These are phyloP conservation scores for Danio albolineatus DNA, from an alignment of 2,797 vertebrate species.

Conservation along the genomic window DNA sequence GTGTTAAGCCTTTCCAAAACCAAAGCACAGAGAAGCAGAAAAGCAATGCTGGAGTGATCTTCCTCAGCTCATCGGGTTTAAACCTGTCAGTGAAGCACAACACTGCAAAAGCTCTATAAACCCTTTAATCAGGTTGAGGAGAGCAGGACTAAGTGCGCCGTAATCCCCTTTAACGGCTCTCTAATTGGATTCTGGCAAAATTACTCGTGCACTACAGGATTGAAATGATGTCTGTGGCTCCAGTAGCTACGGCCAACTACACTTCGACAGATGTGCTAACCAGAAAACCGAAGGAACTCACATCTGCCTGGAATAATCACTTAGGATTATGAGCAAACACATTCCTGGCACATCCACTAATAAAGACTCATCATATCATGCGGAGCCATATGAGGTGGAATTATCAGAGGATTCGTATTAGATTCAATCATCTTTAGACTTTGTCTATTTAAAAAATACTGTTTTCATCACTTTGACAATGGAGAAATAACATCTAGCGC, in stretches of 20 bases:
- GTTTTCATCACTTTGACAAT: background rate
- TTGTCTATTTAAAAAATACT: too few species aligned
- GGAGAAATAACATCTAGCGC: too few species aligned
- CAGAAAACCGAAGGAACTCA: background rate
- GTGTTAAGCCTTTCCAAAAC: slow-evolving; percentile 26
- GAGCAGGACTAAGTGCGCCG: slow-evolving; percentile 48
- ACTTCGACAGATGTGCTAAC: slow-evolving; percentile 30
- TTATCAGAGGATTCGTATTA: background rate
- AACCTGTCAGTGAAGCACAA: slow-evolving; percentile 48
- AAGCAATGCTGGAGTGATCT: slow-evolving; percentile 16
- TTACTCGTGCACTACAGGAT: slow-evolving; percentile 50
- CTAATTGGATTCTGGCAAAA: slow-evolving; percentile 60
- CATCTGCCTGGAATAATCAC: slow-evolving; percentile 4
- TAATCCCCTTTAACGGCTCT: slow-evolving; percentile 58
- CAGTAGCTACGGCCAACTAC: slow-evolving; percentile 31
- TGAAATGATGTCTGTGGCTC: slow-evolving; percentile 43
- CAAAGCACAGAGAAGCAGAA: background rate
- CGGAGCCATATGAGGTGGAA: background rate
- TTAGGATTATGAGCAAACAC: background rate
- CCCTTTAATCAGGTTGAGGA: slow-evolving; percentile 57
- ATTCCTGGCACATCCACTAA: slow-evolving; percentile 12
- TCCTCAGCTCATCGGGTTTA: slow-evolving; percentile 40
- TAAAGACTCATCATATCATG: slow-evolving; percentile 21
- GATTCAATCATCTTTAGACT: background rate
- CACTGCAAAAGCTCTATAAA: slow-evolving; percentile 56